Evolutionary conservation across 2,888 invertebrate genomes (phyloP).

Genomic region (Metopia argyrocephala): DNA sequence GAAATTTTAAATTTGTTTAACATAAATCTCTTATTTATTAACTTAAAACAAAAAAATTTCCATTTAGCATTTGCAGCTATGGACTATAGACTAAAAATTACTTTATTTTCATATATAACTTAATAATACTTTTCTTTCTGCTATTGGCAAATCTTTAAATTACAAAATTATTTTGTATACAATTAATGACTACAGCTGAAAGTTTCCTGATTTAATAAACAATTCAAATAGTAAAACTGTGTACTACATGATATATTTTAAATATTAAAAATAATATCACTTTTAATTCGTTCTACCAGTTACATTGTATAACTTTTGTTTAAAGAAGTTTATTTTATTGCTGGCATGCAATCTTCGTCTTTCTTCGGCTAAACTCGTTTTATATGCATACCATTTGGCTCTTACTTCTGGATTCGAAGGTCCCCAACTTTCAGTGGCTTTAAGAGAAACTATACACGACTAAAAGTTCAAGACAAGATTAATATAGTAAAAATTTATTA

Average conservation of each 20-base stretch:
- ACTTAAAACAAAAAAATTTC: too few species aligned
- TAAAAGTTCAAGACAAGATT: not conserved
- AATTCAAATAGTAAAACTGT: not conserved
- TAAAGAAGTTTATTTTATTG: conserved; percentile 70
- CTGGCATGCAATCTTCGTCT: conserved; percentile 69
- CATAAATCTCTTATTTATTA: too few species aligned
- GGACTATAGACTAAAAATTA: not conserved
- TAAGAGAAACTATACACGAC: conserved; percentile 71
- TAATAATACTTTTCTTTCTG: not conserved
- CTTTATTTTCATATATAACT: too few species aligned
- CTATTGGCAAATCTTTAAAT: not conserved
- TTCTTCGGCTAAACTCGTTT: conserved; percentile 78
- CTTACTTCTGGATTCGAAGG: conserved; percentile 80
- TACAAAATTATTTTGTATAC: too few species aligned
- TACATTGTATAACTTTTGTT: conserved; percentile 72
- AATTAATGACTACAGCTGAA: not conserved
- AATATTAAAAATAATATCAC: not conserved
- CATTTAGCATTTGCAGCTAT: too few species aligned
- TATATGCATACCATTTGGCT: conserved; percentile 82
- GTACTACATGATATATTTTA: too few species aligned
- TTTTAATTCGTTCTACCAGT: conserved; percentile 64
- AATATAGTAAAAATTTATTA: not conserved
- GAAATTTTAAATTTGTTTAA: too few species aligned
- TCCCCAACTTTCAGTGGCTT: conserved; percentile 80
- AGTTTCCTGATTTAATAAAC: not conserved